Conservation (phyloP, 2,113 vertebrate genomes). For the Aspidoscelis tigris region DNA sequence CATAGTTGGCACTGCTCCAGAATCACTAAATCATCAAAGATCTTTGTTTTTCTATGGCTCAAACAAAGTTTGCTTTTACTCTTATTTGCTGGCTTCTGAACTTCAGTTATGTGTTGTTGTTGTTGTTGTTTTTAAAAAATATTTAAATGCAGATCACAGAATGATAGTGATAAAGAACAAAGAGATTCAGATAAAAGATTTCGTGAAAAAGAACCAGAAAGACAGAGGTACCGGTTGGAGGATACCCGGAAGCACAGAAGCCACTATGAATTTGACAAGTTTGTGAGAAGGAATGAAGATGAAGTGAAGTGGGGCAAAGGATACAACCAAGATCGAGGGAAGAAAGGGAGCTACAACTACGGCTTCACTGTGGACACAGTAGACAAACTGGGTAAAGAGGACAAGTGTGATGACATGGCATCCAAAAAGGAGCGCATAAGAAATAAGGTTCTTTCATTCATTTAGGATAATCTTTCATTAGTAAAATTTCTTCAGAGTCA, state of each 20-base stretch:
- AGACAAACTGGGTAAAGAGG: slow-evolving; percentile 88
- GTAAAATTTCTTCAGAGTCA: slow-evolving; percentile 53
- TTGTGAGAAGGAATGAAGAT: slow-evolving; percentile 87
- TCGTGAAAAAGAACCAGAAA: slow-evolving; percentile 85
- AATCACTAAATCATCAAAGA: background rate
- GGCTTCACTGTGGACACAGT: slow-evolving; percentile 80
- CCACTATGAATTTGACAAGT: slow-evolving; percentile 89
- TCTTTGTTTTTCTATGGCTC: slow-evolving; percentile 6
- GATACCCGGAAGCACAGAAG: slow-evolving; percentile 87
- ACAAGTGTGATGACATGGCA: slow-evolving; percentile 83
- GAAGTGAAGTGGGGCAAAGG: slow-evolving; percentile 92
- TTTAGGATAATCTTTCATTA: slow-evolving; percentile 72
- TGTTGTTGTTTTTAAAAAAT: slow-evolving; percentile 38
- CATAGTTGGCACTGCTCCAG: background rate
- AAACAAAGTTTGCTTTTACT: too few species aligned
- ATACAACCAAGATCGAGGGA: slow-evolving; percentile 87
- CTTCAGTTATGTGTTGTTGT: slow-evolving; percentile 39
- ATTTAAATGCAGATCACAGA: slow-evolving; percentile 78
- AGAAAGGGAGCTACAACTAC: slow-evolving; percentile 86
- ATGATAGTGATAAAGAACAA: slow-evolving; percentile 90
- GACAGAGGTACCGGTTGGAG: slow-evolving; percentile 82
- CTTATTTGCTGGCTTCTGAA: slow-evolving; percentile 4
- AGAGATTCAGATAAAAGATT: slow-evolving; percentile 84
- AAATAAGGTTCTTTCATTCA: slow-evolving; percentile 87
- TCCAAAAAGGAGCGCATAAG: slow-evolving; percentile 89